Conservation (phyloP, 2,888 invertebrate genomes). For the Nyleta sp. region DNA sequence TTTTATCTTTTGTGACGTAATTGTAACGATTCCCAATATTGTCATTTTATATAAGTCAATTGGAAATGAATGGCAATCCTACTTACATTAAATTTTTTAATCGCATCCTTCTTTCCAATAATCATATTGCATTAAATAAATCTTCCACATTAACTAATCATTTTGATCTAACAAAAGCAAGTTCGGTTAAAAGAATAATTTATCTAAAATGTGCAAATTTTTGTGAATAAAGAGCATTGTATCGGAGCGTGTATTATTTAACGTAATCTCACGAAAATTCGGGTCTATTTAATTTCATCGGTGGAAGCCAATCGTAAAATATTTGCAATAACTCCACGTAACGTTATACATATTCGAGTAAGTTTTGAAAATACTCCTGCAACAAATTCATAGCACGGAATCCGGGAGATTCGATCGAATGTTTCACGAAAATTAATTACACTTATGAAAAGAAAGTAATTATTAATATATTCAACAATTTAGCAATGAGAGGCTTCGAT, state of each 20-base stretch:
- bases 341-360: not conserved
- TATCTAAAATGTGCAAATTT: no score
- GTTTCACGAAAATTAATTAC: not conserved
- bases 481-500: no score
- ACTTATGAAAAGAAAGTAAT: no score
- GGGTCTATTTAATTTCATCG: not conserved
- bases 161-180: no score
- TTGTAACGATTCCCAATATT: not conserved
- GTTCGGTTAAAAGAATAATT: no score
- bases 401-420: not conserved
- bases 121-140: no score
- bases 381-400: constrained; percentile 1
- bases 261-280: not conserved
- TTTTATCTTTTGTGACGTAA: no score
- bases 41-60: no score
- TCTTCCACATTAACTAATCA: not conserved
- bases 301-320: constrained; percentile 15
- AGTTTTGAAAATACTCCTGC: not conserved
- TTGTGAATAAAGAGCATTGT: not conserved
- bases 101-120: constrained; percentile 10
- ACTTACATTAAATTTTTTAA: constrained; percentile 10
- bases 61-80: constrained; percentile 16
- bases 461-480: no score
- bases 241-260: no score
- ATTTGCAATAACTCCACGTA: constrained; percentile 19